phyloP scores from a whole-genome alignment of 2,113 vertebrate genomes.

The Chinchilla lanigera region DNA sequence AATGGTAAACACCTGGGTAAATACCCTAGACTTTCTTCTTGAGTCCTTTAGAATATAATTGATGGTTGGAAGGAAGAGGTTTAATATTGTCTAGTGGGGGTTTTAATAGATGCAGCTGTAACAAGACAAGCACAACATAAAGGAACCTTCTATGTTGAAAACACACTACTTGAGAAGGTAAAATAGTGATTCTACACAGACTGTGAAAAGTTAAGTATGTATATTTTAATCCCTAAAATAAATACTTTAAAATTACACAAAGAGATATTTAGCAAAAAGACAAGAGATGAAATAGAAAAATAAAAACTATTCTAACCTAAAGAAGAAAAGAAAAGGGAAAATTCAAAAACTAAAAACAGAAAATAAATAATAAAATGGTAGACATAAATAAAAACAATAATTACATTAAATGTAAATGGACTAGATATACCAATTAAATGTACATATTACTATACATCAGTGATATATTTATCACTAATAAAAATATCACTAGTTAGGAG shows the following conservation, averaged over 20 bases:
- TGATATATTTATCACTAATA: not conserved
- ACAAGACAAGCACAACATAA: not conserved
- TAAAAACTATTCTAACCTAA: not conserved
- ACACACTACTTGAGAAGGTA: not conserved
- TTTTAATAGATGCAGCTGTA: not conserved
- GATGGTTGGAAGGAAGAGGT: not conserved
- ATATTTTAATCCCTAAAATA: not conserved
- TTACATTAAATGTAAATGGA: constrained; percentile 31
- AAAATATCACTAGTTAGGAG: not conserved
- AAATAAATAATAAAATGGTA: constrained; percentile 5
- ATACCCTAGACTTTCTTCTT: not conserved
- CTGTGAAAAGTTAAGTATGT: not conserved
- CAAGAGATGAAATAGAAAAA: not conserved
- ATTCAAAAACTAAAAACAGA: not conserved
- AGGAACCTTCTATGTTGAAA: not conserved
- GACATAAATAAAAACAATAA: not conserved
- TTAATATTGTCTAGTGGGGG: not conserved
- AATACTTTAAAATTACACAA: constrained; percentile 26
- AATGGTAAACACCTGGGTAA: not conserved
- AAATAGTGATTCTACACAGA: not conserved
- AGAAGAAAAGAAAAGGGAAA: constrained; percentile 3
- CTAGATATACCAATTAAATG: not conserved
- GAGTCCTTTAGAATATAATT: not conserved
- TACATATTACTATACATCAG: not conserved
- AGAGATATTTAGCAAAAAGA: not conserved